These are phyloP conservation scores for Drosophila diplacantha DNA, from an alignment of 2,888 invertebrate species.

Conservation along the genomic window DNA sequence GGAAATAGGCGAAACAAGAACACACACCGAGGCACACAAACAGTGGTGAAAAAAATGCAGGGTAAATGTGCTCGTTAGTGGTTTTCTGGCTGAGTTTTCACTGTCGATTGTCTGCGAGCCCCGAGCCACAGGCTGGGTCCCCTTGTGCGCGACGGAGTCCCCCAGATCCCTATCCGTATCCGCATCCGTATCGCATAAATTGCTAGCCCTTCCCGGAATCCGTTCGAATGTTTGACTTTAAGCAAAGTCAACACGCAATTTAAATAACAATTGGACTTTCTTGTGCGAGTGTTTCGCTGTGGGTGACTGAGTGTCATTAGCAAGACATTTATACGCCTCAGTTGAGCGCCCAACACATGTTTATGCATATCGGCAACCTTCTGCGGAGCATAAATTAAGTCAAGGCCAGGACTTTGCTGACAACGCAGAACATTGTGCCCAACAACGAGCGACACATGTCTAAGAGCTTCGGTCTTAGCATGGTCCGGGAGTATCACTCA, in stretches of 20 bases:
- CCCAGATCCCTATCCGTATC: conserved; percentile 33
- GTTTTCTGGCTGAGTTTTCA: conserved; percentile 27
- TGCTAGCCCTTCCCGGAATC: conserved; percentile 9
- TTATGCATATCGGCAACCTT: conserved; percentile 41
- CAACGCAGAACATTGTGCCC: conserved; percentile 36
- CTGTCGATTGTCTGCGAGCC: conserved; percentile 22
- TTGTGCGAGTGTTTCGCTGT: conserved; percentile 6
- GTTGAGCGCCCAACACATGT: conserved; percentile 34
- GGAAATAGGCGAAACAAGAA: conserved; percentile 24
- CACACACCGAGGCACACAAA: conserved; percentile 9
- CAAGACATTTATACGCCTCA: conserved; percentile 41
- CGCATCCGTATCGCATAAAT: conserved; percentile 36
- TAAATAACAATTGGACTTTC: conserved; percentile 40
- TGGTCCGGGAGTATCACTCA: neutral
- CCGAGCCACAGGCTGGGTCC: neutral
- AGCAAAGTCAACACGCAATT: conserved; percentile 40
- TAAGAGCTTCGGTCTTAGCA: neutral
- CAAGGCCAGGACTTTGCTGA: conserved; percentile 40
- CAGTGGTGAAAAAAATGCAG: conserved; percentile 17
- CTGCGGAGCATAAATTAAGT: conserved; percentile 46
- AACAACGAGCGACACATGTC: conserved; percentile 41
- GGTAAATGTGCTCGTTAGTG: conserved; percentile 58
- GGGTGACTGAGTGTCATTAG: conserved; percentile 40
- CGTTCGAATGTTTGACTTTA: conserved; percentile 20
- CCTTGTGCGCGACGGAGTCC: conserved; percentile 19